Evolutionary conservation across 2,888 invertebrate species (phyloP).

Genomic region (Amphimallon solstitiale): DNA sequence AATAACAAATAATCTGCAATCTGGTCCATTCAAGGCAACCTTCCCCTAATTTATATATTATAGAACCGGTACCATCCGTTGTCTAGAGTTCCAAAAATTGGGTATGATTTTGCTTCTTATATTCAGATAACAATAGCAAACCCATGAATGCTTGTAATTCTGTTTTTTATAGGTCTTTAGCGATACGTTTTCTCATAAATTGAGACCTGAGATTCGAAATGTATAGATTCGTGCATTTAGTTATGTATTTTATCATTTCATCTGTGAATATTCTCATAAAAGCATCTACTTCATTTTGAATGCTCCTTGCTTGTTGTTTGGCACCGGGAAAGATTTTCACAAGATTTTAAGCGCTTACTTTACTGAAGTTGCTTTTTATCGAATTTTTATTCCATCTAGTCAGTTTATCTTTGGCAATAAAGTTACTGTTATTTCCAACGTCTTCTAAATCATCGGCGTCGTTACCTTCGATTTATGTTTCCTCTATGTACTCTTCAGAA

Average conservation of each 20-base stretch:
- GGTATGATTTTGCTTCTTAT: constrained; percentile 46
- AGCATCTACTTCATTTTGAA: constrained; percentile 1
- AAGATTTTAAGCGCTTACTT: background rate
- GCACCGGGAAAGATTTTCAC: background rate
- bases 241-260: too few species aligned
- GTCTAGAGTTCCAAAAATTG: constrained; percentile 46
- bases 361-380: too few species aligned
- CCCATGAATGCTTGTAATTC: constrained; percentile 45
- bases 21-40: too few species aligned
- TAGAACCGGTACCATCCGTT: constrained; percentile 45
- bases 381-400: background rate
- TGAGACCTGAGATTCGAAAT: background rate
- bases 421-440: constrained; percentile 25
- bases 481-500: too few species aligned
- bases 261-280: background rate
- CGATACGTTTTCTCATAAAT: background rate
- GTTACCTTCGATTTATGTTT: constrained; percentile 38
- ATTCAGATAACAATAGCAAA: constrained; percentile 42
- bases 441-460: constrained; percentile 33
- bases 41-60: too few species aligned
- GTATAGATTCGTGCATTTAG: too few species aligned
- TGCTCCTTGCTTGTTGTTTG: background rate
- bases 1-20: too few species aligned
- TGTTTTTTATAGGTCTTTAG: constrained; percentile 17
- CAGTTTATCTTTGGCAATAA: constrained; percentile 18